Percentiles rank a stretch among this genome's conserved stretches.
phyloP scores from a whole-genome alignment of 2,888 invertebrate species.

The Folsomia manolachei region DNA sequence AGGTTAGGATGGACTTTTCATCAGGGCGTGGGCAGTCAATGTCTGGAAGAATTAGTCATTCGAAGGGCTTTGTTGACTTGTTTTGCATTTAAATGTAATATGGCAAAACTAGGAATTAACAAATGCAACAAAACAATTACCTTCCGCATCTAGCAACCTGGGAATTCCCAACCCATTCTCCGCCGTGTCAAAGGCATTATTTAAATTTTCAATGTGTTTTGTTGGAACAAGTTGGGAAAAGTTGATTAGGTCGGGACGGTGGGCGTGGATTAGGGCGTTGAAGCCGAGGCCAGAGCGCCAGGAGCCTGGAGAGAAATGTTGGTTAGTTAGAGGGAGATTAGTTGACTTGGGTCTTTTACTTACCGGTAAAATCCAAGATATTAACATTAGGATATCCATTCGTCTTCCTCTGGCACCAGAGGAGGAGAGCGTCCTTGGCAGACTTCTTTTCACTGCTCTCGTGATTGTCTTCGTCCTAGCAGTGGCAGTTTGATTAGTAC shows the following conservation, averaged over 20 bases:
- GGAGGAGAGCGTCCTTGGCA: slow-evolving; percentile 93
- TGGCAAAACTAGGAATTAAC: too few species aligned
- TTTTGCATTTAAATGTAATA: too few species aligned
- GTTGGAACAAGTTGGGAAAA: slow-evolving; percentile 75
- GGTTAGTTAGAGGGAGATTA: too few species aligned
- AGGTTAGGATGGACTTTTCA: slow-evolving; percentile 98
- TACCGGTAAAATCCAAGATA: slow-evolving; percentile 82
- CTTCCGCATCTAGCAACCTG: slow-evolving; percentile 88
- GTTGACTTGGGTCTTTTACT: slow-evolving; percentile 53
- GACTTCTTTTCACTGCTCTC: slow-evolving; percentile 97
- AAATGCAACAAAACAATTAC: too few species aligned
- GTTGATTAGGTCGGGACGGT: slow-evolving; percentile 91
- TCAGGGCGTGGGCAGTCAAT: slow-evolving; percentile 91
- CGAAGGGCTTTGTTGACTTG: not conserved
- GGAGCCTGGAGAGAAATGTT: too few species aligned
- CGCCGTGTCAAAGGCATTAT: slow-evolving; percentile 95
- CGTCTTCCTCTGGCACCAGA: slow-evolving; percentile 99
- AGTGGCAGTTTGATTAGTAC: slow-evolving; percentile 10
- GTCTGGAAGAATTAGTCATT: slow-evolving; percentile 60
- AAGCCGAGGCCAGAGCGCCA: slow-evolving; percentile 97
- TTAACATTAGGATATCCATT: slow-evolving; percentile 87
- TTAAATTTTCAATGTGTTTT: slow-evolving; percentile 90
- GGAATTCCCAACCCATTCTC: slow-evolving; percentile 90
- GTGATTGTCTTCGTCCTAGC: slow-evolving; percentile 82
- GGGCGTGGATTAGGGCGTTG: slow-evolving; percentile 97